These are phyloP conservation scores for Falco columbarius DNA, from an alignment of 2,797 vertebrate genomes.

Conservation along the genomic window DNA sequence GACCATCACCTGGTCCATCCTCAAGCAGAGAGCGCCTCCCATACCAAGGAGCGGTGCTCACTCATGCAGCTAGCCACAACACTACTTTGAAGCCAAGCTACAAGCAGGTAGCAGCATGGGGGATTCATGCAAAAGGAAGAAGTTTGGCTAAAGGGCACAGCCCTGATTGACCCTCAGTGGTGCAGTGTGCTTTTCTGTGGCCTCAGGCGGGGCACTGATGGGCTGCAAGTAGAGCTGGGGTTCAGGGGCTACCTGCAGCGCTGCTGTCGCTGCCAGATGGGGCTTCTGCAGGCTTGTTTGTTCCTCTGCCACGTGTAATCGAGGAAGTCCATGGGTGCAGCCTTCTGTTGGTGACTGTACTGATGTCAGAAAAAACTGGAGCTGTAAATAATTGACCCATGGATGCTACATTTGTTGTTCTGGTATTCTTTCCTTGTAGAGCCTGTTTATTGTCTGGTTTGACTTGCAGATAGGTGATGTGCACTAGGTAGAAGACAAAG, in stretches of 20 bases:
- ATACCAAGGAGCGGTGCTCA: not conserved
- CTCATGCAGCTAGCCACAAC: not conserved
- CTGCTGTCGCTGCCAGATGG: no score
- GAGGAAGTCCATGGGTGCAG: accelerated
- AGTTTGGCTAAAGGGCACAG: not conserved
- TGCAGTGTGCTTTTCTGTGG: not conserved
- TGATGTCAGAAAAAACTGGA: not conserved
- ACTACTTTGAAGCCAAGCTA: not conserved
- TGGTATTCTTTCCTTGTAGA: not conserved
- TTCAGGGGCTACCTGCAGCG: not conserved
- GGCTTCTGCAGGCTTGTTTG: not conserved
- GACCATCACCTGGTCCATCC: not conserved
- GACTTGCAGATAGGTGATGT: not conserved
- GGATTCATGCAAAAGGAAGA: not conserved
- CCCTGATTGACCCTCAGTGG: not conserved
- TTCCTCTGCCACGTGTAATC: not conserved
- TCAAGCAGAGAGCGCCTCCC: not conserved
- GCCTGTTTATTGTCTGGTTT: not conserved
- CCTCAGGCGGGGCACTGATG: not conserved
- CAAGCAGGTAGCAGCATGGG: not conserved
- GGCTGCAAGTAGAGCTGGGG: not conserved
- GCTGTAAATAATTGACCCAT: not conserved
- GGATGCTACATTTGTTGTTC: not conserved
- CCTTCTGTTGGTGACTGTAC: not conserved
- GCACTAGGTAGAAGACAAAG: not conserved